A percentile compares a stretch with the other conserved stretches of the same genome.
Conservation (phyloP, 2,797 vertebrate genomes). For the Arctocebus calabarensis region DNA sequence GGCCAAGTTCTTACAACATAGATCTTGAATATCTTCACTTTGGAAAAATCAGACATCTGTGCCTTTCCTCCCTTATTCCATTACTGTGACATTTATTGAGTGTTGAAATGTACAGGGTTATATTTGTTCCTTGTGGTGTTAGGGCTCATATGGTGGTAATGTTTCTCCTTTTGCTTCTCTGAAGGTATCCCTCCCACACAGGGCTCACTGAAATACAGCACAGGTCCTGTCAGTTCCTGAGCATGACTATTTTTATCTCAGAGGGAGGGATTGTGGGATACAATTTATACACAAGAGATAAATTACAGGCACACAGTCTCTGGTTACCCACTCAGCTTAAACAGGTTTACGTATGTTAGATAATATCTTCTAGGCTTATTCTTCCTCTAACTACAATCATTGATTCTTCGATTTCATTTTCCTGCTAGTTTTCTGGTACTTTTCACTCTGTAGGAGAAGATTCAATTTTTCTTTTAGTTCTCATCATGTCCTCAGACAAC, state of each 20-base stretch:
- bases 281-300: background rate
- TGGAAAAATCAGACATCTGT: background rate
- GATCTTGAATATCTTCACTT: background rate
- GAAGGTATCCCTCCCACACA: background rate
- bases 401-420: conserved; percentile 38
- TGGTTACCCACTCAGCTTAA: background rate
- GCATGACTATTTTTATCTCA: conserved; percentile 33
- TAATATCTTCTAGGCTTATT: background rate
- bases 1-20: background rate
- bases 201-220: background rate
- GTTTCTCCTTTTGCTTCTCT: background rate
- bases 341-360: background rate
- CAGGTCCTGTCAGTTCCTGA: background rate
- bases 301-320: background rate
- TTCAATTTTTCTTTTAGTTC: background rate
- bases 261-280: background rate
- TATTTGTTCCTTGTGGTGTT: background rate
- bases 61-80: background rate
- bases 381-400: background rate
- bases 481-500: background rate
- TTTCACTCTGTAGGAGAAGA: background rate
- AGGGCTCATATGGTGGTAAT: background rate
- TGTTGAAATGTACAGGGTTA: background rate
- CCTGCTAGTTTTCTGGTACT: background rate
- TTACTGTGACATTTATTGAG: background rate